Evolutionary conservation across 2,113 vertebrate genomes (phyloP).

Genomic region (Fulmarus glacialis): DNA sequence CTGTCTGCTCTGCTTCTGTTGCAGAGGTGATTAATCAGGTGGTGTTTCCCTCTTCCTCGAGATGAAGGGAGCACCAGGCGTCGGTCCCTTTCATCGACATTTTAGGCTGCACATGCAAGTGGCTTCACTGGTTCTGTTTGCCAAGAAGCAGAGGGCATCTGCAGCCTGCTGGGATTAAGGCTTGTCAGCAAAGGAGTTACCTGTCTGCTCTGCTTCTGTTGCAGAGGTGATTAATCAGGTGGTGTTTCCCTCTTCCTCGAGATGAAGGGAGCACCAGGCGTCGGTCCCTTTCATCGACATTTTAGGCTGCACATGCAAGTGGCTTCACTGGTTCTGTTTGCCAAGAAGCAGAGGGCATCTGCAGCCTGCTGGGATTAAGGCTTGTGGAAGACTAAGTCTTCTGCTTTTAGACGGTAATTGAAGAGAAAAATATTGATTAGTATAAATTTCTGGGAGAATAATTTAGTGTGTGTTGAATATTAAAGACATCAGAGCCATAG

Average conservation of each 20-base stretch:
- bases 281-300: fast-evolving
- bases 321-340: neutral
- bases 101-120: neutral
- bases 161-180: neutral
- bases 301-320: neutral
- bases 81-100: fast-evolving
- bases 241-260: neutral
- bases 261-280: neutral
- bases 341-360: neutral
- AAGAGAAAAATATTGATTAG: neutral
- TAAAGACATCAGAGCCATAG: neutral
- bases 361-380: neutral
- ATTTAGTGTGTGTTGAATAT: neutral
- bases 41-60: neutral
- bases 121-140: neutral
- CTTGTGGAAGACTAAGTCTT: neutral
- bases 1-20: neutral
- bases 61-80: neutral
- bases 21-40: neutral
- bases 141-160: neutral
- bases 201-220: neutral
- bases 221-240: neutral
- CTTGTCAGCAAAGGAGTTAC: neutral
- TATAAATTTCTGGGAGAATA: neutral
- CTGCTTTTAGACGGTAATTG: neutral